Evolutionary conservation across 2,113 vertebrate species (phyloP).

Genomic region (Lepus americanus): DNA sequence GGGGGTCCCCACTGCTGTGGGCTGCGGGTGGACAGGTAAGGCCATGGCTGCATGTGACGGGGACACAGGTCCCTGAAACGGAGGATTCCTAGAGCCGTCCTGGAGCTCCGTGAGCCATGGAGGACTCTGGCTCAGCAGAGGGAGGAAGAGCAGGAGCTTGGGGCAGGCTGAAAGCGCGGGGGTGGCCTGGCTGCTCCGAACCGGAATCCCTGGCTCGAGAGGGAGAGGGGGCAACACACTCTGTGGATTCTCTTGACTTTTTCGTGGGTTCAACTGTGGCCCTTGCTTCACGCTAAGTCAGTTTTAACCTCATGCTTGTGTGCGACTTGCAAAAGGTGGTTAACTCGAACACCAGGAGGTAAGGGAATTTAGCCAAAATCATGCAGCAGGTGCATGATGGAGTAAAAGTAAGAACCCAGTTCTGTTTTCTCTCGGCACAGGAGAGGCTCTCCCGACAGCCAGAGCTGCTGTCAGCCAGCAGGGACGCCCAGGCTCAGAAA

Average conservation of each 20-base stretch:
- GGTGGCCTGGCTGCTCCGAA: neutral
- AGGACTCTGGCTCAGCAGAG: neutral
- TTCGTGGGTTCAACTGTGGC: neutral
- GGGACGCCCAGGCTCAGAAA: neutral
- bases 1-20: neutral
- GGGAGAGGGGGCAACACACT: neutral
- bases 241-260: neutral
- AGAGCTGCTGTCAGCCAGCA: neutral
- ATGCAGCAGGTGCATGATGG: neutral
- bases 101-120: neutral
- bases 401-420: neutral
- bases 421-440: neutral
- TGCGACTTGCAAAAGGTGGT: neutral
- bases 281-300: neutral
- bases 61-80: neutral
- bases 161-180: neutral
- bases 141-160: neutral
- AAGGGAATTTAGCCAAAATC: constrained; percentile 60
- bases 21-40: neutral
- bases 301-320: neutral
- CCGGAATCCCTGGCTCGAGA: neutral
- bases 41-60: accelerated
- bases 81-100: neutral
- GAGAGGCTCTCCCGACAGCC: neutral
- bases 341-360: neutral